These are phyloP conservation scores for Leptinotarsa defecta DNA, from an alignment of 1,140 invertebrate genomes.

Conservation along the genomic window DNA sequence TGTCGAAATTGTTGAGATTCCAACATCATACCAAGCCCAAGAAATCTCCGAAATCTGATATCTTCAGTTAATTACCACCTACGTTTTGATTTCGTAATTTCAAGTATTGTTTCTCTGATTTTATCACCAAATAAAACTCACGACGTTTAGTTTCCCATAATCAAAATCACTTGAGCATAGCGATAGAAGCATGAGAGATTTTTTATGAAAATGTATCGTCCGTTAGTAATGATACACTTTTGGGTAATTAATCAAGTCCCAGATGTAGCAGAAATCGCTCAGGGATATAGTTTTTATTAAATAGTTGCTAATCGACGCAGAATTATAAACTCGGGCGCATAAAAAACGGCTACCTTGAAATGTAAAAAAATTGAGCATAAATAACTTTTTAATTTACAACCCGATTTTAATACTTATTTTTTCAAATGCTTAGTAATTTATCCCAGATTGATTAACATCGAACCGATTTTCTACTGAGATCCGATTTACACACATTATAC, in stretches of 20 bases:
- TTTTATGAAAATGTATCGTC: not conserved
- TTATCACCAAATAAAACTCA: not conserved
- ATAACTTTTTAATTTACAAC: no score
- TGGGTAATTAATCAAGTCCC: not conserved
- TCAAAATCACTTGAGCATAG: not conserved
- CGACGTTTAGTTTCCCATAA: no score
- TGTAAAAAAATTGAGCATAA: no score
- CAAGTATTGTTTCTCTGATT: not conserved
- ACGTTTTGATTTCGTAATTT: not conserved
- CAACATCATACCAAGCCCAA: not conserved
- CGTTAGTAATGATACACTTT: not conserved
- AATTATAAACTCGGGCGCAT: no score
- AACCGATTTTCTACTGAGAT: no score
- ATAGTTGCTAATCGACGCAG: not conserved
- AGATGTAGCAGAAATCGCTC: not conserved
- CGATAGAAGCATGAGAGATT: not conserved
- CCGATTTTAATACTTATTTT: no score
- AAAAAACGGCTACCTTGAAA: no score
- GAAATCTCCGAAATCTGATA: not conserved
- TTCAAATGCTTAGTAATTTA: no score
- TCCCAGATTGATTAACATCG: no score
- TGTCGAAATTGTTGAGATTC: not conserved
- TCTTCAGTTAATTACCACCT: not conserved
- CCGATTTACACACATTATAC: no score
- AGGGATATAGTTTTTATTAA: conserved; percentile 7